Conservation (phyloP, 2,888 invertebrate genomes). For the Melinaea menophilus region DNA sequence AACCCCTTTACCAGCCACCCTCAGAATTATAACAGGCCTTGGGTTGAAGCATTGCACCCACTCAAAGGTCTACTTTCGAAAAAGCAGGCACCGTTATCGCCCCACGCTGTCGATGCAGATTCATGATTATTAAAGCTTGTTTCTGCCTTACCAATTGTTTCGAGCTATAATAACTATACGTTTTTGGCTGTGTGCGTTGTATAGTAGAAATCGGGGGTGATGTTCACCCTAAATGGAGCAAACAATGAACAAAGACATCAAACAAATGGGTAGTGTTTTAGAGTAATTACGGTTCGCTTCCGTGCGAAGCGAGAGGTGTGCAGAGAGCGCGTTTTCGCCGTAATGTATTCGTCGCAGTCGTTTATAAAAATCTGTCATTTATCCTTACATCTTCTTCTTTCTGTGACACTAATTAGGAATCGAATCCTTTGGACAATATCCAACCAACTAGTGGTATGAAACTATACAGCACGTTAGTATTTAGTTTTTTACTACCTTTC, state of each 20-base stretch:
- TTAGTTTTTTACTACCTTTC: no score
- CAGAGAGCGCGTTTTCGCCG: constrained; percentile 49
- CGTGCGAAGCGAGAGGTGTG: constrained; percentile 73
- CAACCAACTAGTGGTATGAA: background rate
- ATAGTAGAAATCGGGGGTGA: constrained; percentile 68
- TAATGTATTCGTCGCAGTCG: constrained; percentile 49
- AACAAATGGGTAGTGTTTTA: constrained; percentile 78
- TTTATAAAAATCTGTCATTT: constrained; percentile 36
- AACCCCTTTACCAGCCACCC: constrained; percentile 14
- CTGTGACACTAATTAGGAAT: constrained; percentile 34
- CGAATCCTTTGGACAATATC: constrained; percentile 25
- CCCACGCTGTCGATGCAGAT: constrained; percentile 69
- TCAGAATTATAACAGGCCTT: constrained; percentile 25
- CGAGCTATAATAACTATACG: constrained; percentile 63
- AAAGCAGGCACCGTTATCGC: constrained; percentile 44
- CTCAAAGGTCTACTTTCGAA: constrained; percentile 60
- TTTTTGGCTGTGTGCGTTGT: constrained; percentile 69
- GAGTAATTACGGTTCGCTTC: constrained; percentile 76
- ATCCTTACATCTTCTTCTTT: constrained; percentile 29
- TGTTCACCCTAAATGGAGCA: constrained; percentile 74
- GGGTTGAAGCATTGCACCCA: constrained; percentile 50
- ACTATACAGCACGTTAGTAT: no score
- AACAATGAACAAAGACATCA: constrained; percentile 78
- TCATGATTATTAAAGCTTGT: constrained; percentile 75
- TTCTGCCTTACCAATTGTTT: constrained; percentile 73